These are phyloP conservation scores for Microctenopoma lineatum DNA, from an alignment of 2,797 vertebrate genomes.

Conservation along the genomic window DNA sequence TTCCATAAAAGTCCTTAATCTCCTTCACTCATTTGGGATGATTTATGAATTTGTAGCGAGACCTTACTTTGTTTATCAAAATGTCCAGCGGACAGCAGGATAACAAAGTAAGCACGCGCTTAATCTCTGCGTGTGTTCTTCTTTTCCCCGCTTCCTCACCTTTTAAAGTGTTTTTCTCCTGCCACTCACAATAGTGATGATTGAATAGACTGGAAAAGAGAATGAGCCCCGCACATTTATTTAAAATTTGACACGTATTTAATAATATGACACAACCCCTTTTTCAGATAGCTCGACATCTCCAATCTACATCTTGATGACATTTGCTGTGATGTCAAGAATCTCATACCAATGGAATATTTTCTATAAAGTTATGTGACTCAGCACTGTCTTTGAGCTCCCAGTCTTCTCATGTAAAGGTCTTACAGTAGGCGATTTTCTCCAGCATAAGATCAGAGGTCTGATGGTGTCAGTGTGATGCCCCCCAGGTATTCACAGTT, in stretches of 20 bases:
- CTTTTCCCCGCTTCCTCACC: not conserved
- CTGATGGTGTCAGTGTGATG: conserved; percentile 41
- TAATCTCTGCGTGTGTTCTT: conserved; percentile 18
- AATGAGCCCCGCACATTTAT: conserved; percentile 36
- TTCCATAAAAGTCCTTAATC: conserved; percentile 62
- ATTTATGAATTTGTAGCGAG: conserved; percentile 63
- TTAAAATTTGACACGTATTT: conserved; percentile 59
- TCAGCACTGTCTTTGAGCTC: conserved; percentile 19
- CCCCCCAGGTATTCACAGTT: conserved; percentile 36
- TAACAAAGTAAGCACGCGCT: conserved; percentile 45
- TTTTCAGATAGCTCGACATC: conserved; percentile 48
- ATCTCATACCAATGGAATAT: conserved; percentile 28
- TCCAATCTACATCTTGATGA: conserved; percentile 62
- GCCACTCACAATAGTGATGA: conserved; percentile 57
- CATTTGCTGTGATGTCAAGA: conserved; percentile 54
- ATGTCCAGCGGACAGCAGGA: conserved; percentile 47
- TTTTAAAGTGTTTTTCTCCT: conserved; percentile 39
- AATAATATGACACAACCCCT: conserved; percentile 50
- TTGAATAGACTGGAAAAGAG: conserved; percentile 44
- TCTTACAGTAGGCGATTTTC: conserved; percentile 35
- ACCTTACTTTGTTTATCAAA: conserved; percentile 65
- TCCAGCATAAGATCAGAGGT: conserved; percentile 53
- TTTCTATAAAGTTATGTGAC: conserved; percentile 19
- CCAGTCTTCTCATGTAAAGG: conserved; percentile 38
- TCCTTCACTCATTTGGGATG: conserved; percentile 67